A percentile compares a stretch with the other conserved stretches of the same genome.
These are phyloP conservation scores for Onychostruthus taczanowskii DNA, from an alignment of 2,113 vertebrate genomes.

Conservation along the genomic window DNA sequence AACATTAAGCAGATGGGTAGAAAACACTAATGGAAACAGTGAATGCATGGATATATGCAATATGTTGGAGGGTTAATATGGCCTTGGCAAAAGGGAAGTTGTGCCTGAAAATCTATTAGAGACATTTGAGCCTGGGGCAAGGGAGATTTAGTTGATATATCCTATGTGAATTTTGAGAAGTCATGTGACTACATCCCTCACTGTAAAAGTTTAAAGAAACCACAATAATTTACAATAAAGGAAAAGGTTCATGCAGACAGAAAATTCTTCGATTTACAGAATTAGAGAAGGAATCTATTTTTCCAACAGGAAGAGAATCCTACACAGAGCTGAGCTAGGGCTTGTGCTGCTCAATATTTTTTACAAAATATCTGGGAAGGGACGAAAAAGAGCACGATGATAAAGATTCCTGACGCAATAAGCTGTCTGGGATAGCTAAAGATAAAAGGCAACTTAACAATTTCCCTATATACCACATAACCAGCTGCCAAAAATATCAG, in stretches of 20 bases:
- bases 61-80: background rate
- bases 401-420: background rate
- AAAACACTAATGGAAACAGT: background rate
- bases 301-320: background rate
- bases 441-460: background rate
- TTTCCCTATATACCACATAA: background rate
- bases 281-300: background rate
- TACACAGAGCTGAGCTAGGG: background rate
- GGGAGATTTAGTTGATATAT: background rate
- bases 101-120: background rate
- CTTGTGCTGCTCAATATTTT: background rate
- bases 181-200: background rate
- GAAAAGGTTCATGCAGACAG: background rate
- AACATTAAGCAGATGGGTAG: background rate
- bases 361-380: background rate
- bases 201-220: background rate
- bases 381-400: background rate
- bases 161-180: background rate
- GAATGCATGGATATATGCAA: background rate
- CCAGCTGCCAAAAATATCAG: constrained; percentile 3
- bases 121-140: background rate
- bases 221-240: background rate
- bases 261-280: background rate
- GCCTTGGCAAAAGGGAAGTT: background rate
- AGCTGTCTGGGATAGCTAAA: background rate